Evolutionary conservation across 2,888 invertebrate species (phyloP).

Genomic region (Colostygia pectinataria): DNA sequence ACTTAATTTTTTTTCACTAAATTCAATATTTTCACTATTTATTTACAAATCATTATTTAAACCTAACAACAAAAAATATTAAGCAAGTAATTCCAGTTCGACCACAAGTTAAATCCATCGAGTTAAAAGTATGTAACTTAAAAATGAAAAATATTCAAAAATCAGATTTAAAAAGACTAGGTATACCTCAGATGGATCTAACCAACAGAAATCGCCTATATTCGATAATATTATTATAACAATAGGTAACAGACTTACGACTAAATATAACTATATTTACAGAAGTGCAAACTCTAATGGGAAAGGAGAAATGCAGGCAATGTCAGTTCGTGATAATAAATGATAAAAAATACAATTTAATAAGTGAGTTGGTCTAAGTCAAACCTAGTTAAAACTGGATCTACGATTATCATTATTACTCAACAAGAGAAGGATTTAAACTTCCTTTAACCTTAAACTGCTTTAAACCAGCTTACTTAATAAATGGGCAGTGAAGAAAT

Average conservation of each 20-base stretch:
- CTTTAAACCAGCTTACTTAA: neutral
- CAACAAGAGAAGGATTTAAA: neutral
- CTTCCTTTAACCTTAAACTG: neutral
- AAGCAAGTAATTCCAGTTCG: slow-evolving; percentile 35
- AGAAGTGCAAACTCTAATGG: slow-evolving; percentile 37
- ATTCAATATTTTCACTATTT: slow-evolving; percentile 17
- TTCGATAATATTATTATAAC: slow-evolving; percentile 40
- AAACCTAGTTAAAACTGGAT: neutral
- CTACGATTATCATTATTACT: no score
- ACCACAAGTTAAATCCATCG: slow-evolving; percentile 65
- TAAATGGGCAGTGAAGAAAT: slow-evolving; percentile 5
- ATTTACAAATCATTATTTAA: slow-evolving; percentile 20
- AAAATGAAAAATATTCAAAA: slow-evolving; percentile 39
- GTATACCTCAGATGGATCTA: slow-evolving; percentile 57
- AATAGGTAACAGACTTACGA: slow-evolving; percentile 69
- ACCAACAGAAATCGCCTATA: slow-evolving; percentile 54
- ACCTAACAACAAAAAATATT: slow-evolving; percentile 22
- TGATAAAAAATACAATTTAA: slow-evolving; percentile 7
- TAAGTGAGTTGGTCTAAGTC: neutral
- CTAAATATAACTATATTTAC: slow-evolving; percentile 58
- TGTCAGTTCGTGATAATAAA: slow-evolving; percentile 38
- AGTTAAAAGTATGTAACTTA: slow-evolving; percentile 39
- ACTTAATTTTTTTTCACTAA: slow-evolving; percentile 1
- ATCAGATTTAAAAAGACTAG: slow-evolving; percentile 74
- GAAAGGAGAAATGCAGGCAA: slow-evolving; percentile 54